Evolutionary conservation across 2,888 invertebrate genomes (phyloP).

Genomic region (Diarsia dahlii): DNA sequence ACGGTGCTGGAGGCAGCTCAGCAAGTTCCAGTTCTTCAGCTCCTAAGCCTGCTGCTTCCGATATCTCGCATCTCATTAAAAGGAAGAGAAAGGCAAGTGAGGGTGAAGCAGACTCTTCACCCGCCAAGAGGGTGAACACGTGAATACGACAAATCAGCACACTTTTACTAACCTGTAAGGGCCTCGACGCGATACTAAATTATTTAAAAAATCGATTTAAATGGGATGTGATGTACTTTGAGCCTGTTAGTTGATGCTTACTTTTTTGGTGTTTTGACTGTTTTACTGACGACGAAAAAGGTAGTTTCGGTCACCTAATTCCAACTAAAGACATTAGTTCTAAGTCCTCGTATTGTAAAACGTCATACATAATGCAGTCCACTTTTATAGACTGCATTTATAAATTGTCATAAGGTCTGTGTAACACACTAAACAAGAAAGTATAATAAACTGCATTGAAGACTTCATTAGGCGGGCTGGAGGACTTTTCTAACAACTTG

Average conservation of each 20-base stretch:
- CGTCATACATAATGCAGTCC: neutral
- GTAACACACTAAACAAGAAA: neutral
- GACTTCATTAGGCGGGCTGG: too few species aligned
- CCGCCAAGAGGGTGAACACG: constrained; percentile 91
- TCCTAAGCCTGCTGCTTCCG: constrained; percentile 92
- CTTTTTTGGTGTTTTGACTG: neutral
- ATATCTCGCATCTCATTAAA: constrained; percentile 96
- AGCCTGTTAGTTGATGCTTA: constrained; percentile 39
- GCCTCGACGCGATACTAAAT: constrained; percentile 47
- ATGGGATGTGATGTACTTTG: constrained; percentile 34
- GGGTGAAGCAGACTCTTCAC: constrained; percentile 89
- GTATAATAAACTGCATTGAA: neutral
- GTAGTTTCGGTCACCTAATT: neutral
- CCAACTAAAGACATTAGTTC: neutral
- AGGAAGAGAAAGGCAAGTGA: constrained; percentile 94
- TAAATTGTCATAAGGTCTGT: neutral
- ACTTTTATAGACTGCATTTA: neutral
- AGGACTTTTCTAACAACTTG: neutral
- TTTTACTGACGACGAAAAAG: neutral
- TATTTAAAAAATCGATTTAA: constrained; percentile 27
- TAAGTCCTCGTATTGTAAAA: neutral
- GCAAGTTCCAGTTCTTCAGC: constrained; percentile 75
- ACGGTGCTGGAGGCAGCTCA: constrained; percentile 71
- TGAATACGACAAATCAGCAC: constrained; percentile 68
- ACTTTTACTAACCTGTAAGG: constrained; percentile 52